Conservation (phyloP, 2,113 vertebrate species). For the Ia io region DNA sequence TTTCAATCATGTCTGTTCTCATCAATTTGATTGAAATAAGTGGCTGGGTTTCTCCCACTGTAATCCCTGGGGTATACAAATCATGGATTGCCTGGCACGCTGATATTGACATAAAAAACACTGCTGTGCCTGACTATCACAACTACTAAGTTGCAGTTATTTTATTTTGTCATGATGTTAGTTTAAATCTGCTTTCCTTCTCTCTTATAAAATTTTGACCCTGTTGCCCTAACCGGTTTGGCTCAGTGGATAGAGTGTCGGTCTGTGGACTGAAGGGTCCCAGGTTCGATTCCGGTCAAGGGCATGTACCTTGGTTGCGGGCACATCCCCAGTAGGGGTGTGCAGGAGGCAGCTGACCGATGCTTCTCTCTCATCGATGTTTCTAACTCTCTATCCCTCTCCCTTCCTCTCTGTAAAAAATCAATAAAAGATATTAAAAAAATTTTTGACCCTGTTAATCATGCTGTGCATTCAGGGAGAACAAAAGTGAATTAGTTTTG, state of each 20-base stretch:
- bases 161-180: slow-evolving; percentile 17
- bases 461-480: slow-evolving; percentile 1
- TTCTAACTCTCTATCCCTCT: too few species aligned
- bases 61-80: slow-evolving; percentile 20
- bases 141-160: background rate
- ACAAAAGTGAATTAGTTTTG: background rate
- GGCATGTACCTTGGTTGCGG: too few species aligned
- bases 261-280: too few species aligned
- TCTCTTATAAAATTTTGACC: background rate
- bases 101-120: background rate
- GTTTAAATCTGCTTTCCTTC: slow-evolving; percentile 3
- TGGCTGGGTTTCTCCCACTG: background rate
- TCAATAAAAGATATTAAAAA: too few species aligned
- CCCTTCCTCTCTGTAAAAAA: too few species aligned
- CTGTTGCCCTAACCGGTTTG: background rate
- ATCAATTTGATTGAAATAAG: slow-evolving; percentile 62
- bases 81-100: slow-evolving; percentile 16
- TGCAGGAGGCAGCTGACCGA: too few species aligned
- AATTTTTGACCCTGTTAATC: background rate
- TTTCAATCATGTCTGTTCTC: slow-evolving; percentile 52
- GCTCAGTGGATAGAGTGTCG: too few species aligned
- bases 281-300: too few species aligned
- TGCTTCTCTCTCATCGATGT: too few species aligned
- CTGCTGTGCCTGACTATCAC: background rate
- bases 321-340: too few species aligned